Evolutionary conservation across 2,113 vertebrate species (phyloP).

Genomic region (Stegostoma tigrinum): DNA sequence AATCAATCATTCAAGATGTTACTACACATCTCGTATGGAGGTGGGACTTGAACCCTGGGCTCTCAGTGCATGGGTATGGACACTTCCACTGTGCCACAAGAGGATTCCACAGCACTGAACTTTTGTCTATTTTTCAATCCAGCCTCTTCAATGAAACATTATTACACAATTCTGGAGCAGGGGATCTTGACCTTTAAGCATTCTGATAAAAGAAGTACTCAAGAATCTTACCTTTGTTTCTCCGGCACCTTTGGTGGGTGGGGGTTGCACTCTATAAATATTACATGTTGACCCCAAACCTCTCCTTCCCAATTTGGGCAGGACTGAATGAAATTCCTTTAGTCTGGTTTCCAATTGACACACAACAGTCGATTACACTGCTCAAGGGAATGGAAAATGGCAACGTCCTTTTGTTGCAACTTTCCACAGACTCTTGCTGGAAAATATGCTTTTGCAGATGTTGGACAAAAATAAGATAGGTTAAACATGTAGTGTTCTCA

Average conservation of each 20-base stretch:
- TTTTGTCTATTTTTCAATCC: no score
- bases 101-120: no score
- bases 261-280: neutral
- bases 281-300: neutral
- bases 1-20: no score
- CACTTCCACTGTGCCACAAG: no score
- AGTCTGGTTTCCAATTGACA: neutral
- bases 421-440: neutral
- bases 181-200: neutral
- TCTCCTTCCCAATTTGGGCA: neutral
- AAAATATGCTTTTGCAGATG: neutral
- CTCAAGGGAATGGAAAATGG: neutral
- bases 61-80: no score
- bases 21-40: no score
- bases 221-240: neutral
- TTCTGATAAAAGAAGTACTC: neutral
- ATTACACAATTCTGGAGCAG: no score
- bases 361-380: neutral
- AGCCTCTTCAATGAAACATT: no score
- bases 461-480: neutral
- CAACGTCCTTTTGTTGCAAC: neutral
- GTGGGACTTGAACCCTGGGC: no score
- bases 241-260: neutral
- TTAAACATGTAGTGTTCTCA: neutral
- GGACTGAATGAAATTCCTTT: neutral